Evolutionary conservation across 2,797 vertebrate genomes (phyloP).

Genomic region (Myotis daubentonii): DNA sequence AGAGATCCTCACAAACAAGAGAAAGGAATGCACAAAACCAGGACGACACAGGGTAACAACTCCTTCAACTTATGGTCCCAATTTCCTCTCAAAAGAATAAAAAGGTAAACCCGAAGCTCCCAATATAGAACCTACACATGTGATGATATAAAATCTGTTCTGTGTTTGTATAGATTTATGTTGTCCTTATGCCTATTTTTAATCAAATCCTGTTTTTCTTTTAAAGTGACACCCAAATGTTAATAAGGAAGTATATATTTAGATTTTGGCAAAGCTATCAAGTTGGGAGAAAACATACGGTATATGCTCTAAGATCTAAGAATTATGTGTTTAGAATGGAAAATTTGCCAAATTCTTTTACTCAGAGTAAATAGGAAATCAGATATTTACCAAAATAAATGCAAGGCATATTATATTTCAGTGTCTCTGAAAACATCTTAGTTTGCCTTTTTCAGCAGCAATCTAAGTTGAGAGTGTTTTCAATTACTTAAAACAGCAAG

Average conservation of each 20-base stretch:
- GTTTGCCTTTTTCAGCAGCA: constrained; percentile 58
- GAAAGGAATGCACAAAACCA: background rate
- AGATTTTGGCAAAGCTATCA: constrained; percentile 42
- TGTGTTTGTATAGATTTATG: background rate
- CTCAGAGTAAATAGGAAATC: constrained; percentile 42
- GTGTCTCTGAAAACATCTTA: constrained; percentile 51
- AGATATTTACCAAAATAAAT: constrained; percentile 55
- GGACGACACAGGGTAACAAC: background rate
- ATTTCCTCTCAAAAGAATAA: constrained; percentile 1
- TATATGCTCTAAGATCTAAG: constrained; percentile 22
- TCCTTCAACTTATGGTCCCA: background rate
- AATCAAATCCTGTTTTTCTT: constrained; percentile 18
- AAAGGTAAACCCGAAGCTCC: background rate
- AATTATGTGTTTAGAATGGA: constrained; percentile 22
- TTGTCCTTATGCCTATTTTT: constrained; percentile 16
- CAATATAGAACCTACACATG: background rate
- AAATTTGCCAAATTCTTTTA: constrained; percentile 62
- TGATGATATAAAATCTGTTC: background rate
- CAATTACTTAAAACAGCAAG: constrained; percentile 53
- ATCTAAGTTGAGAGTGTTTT: constrained; percentile 27
- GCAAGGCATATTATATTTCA: constrained; percentile 23
- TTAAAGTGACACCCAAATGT: constrained; percentile 43
- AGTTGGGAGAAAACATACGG: background rate
- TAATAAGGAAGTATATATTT: constrained; percentile 16
- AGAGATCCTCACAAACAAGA: background rate